phyloP scores from a whole-genome alignment of 2,797 vertebrate genomes.

The Fundulus diaphanus region DNA sequence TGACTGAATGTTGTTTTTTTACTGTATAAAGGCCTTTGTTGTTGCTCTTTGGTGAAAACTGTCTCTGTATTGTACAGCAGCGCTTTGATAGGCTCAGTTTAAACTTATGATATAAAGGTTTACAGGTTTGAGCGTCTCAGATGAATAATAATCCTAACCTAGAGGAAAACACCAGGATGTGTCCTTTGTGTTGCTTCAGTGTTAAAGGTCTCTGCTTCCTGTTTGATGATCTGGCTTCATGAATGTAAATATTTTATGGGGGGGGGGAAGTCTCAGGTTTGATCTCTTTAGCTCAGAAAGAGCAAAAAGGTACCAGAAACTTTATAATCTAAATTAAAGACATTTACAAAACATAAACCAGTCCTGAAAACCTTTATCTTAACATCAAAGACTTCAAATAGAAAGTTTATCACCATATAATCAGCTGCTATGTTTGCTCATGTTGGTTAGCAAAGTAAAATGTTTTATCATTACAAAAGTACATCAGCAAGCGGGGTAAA shows the following conservation, averaged over 20 bases:
- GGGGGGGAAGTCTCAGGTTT: too few species aligned
- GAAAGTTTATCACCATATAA: too few species aligned
- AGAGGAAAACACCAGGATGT: neutral
- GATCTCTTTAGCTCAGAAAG: neutral
- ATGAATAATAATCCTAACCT: neutral
- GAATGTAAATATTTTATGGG: too few species aligned
- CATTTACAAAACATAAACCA: neutral
- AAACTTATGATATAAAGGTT: neutral
- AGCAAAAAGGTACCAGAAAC: neutral
- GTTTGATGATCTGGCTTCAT: neutral
- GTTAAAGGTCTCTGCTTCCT: neutral
- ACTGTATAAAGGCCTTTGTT: neutral
- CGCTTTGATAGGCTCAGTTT: neutral
- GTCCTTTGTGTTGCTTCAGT: neutral
- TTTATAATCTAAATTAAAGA: neutral
- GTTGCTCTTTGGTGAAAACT: neutral
- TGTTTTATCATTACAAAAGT: too few species aligned
- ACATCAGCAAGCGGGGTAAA: too few species aligned
- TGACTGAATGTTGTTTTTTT: neutral
- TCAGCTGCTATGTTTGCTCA: too few species aligned
- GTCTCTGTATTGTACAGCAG: neutral
- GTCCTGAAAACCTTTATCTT: neutral
- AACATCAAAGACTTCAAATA: too few species aligned
- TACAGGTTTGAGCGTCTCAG: neutral
- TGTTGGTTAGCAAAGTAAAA: too few species aligned